Conservation (phyloP, 2,888 invertebrate species). For the Ectemnius cavifrons region DNA sequence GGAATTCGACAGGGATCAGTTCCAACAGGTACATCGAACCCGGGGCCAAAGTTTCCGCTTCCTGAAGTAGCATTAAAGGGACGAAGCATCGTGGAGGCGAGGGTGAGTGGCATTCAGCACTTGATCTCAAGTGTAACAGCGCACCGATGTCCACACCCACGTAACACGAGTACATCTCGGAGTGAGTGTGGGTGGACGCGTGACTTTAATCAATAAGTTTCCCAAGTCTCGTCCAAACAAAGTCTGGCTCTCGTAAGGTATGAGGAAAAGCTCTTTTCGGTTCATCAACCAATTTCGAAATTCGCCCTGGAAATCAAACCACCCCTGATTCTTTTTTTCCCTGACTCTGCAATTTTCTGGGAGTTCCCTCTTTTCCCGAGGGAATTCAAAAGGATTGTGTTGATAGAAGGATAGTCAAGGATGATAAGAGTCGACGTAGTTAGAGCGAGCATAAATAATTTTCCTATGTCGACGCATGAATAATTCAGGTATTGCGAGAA, state of each 20-base stretch:
- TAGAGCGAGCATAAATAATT: not conserved
- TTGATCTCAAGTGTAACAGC: slow-evolving; percentile 26
- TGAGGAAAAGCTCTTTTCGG: no score
- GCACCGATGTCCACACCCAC: not conserved
- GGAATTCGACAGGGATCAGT: no score
- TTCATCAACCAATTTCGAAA: no score
- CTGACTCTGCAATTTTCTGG: no score
- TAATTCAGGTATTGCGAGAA: not conserved
- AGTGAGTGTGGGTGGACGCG: slow-evolving; percentile 4
- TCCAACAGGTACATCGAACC: no score
- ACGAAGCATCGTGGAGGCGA: slow-evolving; percentile 18
- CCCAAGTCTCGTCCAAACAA: slow-evolving; percentile 51
- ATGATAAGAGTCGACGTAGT: no score
- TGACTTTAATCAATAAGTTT: slow-evolving; percentile 55
- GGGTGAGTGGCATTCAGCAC: slow-evolving; percentile 14
- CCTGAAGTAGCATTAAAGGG: no score
- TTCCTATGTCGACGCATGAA: not conserved
- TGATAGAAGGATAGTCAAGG: no score
- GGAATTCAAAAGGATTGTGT: not conserved
- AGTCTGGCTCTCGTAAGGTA: slow-evolving; percentile 27
- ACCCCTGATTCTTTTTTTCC: no score
- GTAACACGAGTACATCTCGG: no score
- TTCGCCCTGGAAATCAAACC: no score
- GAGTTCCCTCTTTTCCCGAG: not conserved
- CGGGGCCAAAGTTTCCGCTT: no score